A percentile compares a stretch with the other conserved stretches of the same genome.
These are phyloP conservation scores for Periophthalmodon schlosseri DNA, from an alignment of 2,113 vertebrate species.

Conservation along the genomic window DNA sequence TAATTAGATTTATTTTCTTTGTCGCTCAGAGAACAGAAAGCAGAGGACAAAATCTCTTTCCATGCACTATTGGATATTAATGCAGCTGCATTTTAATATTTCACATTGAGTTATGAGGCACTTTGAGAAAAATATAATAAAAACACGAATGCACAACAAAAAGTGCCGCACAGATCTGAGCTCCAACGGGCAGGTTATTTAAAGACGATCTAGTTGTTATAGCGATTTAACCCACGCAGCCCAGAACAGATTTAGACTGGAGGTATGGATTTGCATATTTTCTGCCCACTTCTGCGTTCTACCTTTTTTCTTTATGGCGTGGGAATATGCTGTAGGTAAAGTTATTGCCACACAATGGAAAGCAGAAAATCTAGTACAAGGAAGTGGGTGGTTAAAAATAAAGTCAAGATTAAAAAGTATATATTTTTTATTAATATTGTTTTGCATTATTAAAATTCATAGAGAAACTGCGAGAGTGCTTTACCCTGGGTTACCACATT, in stretches of 20 bases:
- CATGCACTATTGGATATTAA: constrained; percentile 66
- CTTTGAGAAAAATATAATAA: constrained; percentile 5
- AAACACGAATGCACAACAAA: constrained; percentile 6
- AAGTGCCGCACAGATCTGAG: constrained; percentile 13
- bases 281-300: not conserved
- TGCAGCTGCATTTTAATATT: constrained; percentile 51
- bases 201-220: not conserved
- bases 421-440: too few relatives aligned
- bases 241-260: not conserved
- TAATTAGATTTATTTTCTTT: constrained; percentile 63
- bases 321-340: not conserved
- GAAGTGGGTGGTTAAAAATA: not conserved
- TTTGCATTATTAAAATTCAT: too few relatives aligned
- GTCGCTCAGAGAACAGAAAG: constrained; percentile 41
- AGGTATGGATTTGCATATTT: constrained; percentile 2
- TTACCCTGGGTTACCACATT: too few relatives aligned
- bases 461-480: too few relatives aligned
- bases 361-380: not conserved
- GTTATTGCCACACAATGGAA: not conserved
- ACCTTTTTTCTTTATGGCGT: not conserved
- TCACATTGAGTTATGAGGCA: constrained; percentile 45
- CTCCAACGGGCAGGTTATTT: not conserved
- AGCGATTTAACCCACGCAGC: not conserved
- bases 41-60: constrained; percentile 53
- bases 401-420: too few relatives aligned